Base-by-base conservation (phyloP, 2,888 invertebrate genomes). In the Polyploca ridens region DNA sequence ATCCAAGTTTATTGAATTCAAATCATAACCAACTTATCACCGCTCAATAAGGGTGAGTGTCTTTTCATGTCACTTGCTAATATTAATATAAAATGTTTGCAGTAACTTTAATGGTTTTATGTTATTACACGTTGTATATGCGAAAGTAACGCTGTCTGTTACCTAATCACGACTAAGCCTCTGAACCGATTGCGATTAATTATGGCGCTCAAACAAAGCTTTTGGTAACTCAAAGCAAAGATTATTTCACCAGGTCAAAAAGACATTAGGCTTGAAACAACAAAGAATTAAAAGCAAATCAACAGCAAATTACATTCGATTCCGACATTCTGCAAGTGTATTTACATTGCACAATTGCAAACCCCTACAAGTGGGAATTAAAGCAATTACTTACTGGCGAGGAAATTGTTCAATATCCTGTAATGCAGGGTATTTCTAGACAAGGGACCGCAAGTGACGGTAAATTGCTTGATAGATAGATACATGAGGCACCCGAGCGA, bases 371-470 rank as follows among this genome's bases (percentile, higher is more conserved):
- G 70, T 70, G 75, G 74, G 74, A 81, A 82, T 82, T 78, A 78
- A 78, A 82, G 79, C 82, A 83, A 85, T 86, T 83, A 84, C 76
- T 73, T 68, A 71, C 75, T 74, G 68, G 71, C 68, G 68, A 82
- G 84, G 85, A 87, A 86, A 87, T 88, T 86, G 86, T 84, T 83
- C 85, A 83, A 88, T 87, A 88, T 89, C 84, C 87, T 79, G 73
- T 74, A 63, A 62, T 66, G 67, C 33, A n/a, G 33, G 11, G 61
- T 27, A 57, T 38, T 63, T 58, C 57, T 62, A 38, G 57, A 54
- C 19, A 54, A 54, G 54, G 10, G 54, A 54, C 54, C 54, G 14
- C 75, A 74, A 73, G 71, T 71, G 72, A 69, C 67, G 67, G 71
- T 70, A 76, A 78, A 76, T 80, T 68, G 67, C 68, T 72, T 78